These are phyloP conservation scores for Stenurella melanura DNA, from an alignment of 2,888 invertebrate species.

Conservation along the genomic window DNA sequence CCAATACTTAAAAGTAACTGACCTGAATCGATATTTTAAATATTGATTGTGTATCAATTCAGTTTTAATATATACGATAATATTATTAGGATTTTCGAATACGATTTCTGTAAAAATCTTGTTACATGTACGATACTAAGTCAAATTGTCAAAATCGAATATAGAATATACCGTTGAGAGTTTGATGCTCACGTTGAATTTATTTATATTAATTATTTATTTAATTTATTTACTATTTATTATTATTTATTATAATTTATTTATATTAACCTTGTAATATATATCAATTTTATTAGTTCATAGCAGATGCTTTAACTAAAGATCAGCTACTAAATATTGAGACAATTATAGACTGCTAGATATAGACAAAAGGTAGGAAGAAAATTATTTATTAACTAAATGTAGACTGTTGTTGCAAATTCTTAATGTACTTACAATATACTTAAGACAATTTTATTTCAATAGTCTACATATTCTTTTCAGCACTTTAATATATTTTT, in stretches of 20 bases:
- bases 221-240: background rate
- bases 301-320: background rate
- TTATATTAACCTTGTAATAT: background rate
- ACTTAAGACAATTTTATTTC: background rate
- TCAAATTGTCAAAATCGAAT: too few species aligned
- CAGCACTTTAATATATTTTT: background rate
- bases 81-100: too few species aligned
- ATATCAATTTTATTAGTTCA: background rate
- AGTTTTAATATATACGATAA: too few species aligned
- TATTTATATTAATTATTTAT: constrained; percentile 3
- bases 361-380: background rate
- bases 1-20: too few species aligned
- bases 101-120: too few species aligned
- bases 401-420: background rate
- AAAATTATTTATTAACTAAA: constrained; percentile 10
- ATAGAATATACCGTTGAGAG: too few species aligned
- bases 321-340: background rate
- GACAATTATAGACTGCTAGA: constrained; percentile 23
- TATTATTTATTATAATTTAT: too few species aligned
- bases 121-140: too few species aligned
- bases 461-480: background rate
- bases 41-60: too few species aligned
- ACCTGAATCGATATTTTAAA: too few species aligned
- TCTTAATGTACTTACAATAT: background rate
- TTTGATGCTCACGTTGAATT: background rate